A percentile compares a stretch with the other conserved stretches of the same genome.
These are phyloP conservation scores for Azemiops feae DNA, from an alignment of 2,113 vertebrate species.

Conservation along the genomic window DNA sequence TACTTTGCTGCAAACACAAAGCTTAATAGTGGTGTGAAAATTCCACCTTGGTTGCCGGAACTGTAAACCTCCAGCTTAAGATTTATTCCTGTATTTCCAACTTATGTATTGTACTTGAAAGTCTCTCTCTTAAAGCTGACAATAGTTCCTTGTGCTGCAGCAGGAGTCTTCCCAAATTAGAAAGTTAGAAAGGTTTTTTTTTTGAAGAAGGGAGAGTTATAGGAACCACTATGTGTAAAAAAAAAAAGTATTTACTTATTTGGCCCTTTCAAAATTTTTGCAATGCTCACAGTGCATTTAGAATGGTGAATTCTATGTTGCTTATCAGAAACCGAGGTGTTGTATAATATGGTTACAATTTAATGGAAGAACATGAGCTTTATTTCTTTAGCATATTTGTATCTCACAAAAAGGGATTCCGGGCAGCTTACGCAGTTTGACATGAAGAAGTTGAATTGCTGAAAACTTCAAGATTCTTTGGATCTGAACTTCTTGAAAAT, in stretches of 20 bases:
- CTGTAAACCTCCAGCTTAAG: neutral
- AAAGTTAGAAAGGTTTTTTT: neutral
- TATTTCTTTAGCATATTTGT: neutral
- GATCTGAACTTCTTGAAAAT: neutral
- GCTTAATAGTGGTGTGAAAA: neutral
- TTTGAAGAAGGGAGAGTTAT: neutral
- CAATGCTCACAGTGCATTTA: neutral
- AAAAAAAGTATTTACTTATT: neutral
- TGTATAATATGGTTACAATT: neutral
- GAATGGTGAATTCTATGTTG: neutral
- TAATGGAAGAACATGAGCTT: neutral
- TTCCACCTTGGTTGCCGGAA: neutral
- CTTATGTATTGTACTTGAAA: neutral
- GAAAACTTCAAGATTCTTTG: neutral
- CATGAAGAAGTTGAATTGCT: neutral
- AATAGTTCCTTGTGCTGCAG: neutral
- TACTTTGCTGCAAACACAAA: neutral
- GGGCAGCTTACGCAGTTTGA: neutral
- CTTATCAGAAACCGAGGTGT: neutral
- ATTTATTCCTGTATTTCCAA: neutral
- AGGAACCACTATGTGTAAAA: neutral
- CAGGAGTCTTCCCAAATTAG: neutral
- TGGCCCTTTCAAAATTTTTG: neutral
- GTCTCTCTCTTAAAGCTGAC: neutral
- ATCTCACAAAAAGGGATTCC: neutral